Percentiles rank a stretch among this genome's conserved stretches.
Conservation (phyloP, 2,888 invertebrate species). For the Pammene fasciana region DNA sequence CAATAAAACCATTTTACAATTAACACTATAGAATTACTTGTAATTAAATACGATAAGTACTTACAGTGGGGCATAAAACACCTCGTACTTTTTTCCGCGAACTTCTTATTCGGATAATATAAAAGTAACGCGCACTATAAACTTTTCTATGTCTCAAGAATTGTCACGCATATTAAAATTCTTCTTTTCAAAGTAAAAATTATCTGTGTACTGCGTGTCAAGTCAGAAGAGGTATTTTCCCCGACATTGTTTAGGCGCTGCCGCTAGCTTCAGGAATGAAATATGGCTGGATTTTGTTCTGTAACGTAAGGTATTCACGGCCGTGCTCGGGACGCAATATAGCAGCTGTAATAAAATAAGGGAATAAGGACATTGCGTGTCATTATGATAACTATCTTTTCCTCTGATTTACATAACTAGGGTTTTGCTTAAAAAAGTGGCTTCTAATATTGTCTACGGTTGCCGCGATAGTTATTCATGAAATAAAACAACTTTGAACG, state of each 20-base stretch:
- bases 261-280: conserved; percentile 30
- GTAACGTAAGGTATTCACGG: conserved; percentile 22
- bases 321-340: not conserved
- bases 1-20: too few relatives aligned
- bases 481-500: too few relatives aligned
- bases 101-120: too few relatives aligned
- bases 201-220: not conserved
- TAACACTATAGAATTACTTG: too few relatives aligned
- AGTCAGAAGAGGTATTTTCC: conserved; percentile 19
- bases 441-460: too few relatives aligned
- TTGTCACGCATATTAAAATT: not conserved
- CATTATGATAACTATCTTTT: not conserved
- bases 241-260: conserved; percentile 1
- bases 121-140: too few relatives aligned
- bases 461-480: too few relatives aligned
- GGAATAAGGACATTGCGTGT: not conserved
- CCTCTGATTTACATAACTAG: not conserved
- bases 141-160: too few relatives aligned
- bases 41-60: too few relatives aligned
- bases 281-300: conserved; percentile 33
- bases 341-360: conserved; percentile 5
- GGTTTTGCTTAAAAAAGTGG: too few relatives aligned
- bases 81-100: too few relatives aligned
- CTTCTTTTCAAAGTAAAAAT: not conserved
- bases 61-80: too few relatives aligned